Conservation (phyloP, 2,797 vertebrate species). For the Vultur gryphus region DNA sequence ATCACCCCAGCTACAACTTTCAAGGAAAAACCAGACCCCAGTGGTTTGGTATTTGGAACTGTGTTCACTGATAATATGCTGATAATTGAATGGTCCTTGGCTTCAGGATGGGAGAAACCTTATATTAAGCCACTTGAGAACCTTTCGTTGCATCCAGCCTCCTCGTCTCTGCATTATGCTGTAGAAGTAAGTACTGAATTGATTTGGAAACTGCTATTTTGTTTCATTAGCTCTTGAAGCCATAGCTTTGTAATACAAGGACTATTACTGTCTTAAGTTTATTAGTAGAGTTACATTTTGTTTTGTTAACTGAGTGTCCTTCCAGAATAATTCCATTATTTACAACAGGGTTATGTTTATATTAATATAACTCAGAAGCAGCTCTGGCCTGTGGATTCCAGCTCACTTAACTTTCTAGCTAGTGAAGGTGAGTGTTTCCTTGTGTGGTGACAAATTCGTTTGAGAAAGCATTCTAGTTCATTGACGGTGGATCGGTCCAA, state of each 20-base stretch:
- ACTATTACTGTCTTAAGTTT: neutral
- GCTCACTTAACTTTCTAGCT: neutral
- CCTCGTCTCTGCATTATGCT: slow-evolving; percentile 83
- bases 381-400: neutral
- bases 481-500: neutral
- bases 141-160: slow-evolving; percentile 84
- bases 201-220: neutral
- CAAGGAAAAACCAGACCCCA: slow-evolving; percentile 78
- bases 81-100: slow-evolving; percentile 82
- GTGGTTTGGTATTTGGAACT: slow-evolving; percentile 77
- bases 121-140: slow-evolving; percentile 83
- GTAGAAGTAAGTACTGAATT: slow-evolving; percentile 78
- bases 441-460: neutral
- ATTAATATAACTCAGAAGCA: neutral
- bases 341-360: neutral
- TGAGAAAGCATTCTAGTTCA: neutral
- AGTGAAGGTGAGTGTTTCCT: neutral
- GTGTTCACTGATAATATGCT: slow-evolving; percentile 94
- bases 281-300: neutral
- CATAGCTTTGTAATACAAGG: neutral
- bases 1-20: slow-evolving; percentile 71
- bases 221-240: neutral
- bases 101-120: slow-evolving; percentile 85
- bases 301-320: neutral
- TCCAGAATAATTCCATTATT: neutral